Conservation (phyloP, 2,888 invertebrate species). For the Ichneumon xanthorius region DNA sequence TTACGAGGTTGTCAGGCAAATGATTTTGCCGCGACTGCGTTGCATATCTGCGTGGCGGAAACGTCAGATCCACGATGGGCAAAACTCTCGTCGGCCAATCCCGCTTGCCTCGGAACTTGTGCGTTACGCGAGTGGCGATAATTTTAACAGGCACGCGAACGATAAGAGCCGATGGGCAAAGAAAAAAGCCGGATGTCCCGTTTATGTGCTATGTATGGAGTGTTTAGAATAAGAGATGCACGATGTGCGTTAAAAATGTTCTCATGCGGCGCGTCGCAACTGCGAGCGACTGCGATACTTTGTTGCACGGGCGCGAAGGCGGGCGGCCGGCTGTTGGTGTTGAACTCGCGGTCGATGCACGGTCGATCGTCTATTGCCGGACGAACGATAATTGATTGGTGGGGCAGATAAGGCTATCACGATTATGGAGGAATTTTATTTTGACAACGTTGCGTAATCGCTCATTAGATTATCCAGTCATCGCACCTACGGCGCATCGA, state of each 20-base stretch:
- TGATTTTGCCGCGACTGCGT: neutral
- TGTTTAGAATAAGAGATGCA: neutral
- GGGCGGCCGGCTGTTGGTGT: neutral
- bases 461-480: neutral
- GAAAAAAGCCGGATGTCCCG: neutral
- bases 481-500: neutral
- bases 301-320: neutral
- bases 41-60: neutral
- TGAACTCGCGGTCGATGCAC: neutral
- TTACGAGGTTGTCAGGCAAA: constrained; percentile 43
- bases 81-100: neutral
- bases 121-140: neutral
- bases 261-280: neutral
- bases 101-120: neutral
- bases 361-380: neutral
- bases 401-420: constrained; percentile 23
- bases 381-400: constrained; percentile 13
- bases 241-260: neutral
- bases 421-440: constrained; percentile 30
- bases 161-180: neutral
- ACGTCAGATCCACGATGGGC: neutral
- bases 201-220: neutral
- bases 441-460: constrained; percentile 16
- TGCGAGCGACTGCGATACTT: neutral
- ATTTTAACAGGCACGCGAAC: neutral